These are phyloP conservation scores for Mactra quadrangularis DNA, from an alignment of 1,140 invertebrate genomes.

Conservation along the genomic window DNA sequence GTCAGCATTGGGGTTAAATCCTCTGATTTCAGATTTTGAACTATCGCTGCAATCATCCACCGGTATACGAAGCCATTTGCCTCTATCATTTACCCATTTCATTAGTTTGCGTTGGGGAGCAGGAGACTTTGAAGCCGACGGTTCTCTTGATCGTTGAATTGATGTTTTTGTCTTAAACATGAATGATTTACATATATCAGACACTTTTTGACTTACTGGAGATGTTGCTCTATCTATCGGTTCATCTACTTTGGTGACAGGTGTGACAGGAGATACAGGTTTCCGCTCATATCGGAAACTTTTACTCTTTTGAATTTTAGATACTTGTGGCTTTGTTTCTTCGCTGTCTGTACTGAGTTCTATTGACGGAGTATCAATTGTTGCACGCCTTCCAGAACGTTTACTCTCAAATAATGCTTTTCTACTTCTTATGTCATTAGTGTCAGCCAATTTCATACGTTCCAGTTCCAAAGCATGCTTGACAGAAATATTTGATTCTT, in stretches of 20 bases:
- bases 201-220: conserved; percentile 32
- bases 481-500: conserved; percentile 57
- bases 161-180: conserved; percentile 40
- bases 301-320: conserved; percentile 27
- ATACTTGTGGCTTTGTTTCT: background rate
- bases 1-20: too few species aligned
- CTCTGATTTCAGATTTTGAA: background rate
- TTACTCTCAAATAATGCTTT: conserved; percentile 5
- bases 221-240: too few species aligned
- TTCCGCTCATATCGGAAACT: conserved; percentile 27
- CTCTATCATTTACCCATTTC: conserved; percentile 54
- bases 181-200: conserved; percentile 49
- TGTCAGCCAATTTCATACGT: conserved; percentile 14
- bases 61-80: conserved; percentile 55
- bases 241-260: background rate
- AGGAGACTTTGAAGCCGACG: conserved; percentile 12
- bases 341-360: conserved; percentile 3
- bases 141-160: background rate
- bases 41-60: conserved; percentile 17
- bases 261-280: background rate
- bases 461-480: conserved; percentile 32
- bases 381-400: conserved; percentile 4
- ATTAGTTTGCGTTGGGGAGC: conserved; percentile 50
- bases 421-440: background rate
- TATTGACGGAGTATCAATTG: conserved; percentile 30